Evolutionary conservation across 2,888 invertebrate species (phyloP), one percentile per base, ranked within the genome.

Genomic region (Eurytoma adleriae): DNA sequence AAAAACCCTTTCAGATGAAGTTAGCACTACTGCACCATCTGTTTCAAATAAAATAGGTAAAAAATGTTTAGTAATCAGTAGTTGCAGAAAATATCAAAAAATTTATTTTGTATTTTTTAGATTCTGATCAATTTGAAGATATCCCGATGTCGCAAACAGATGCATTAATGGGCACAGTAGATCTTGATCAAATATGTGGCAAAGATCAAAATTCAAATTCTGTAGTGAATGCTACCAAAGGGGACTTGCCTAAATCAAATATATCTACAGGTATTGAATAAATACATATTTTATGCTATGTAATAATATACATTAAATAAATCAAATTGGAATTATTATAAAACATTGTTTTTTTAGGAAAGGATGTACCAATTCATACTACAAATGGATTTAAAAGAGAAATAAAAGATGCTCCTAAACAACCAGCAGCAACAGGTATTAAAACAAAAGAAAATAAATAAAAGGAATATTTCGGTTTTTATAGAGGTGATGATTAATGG

Each of bases 141-240:
- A 75, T 74, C 50, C 71, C 72, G 52, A 14, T 79, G 12, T 82
- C 82, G 18, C 82, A 82, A 72, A 70, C 82, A 24, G 82, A 82
- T 78, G 78, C 76, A 62, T 52, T 82, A 1, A 80, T 82, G 70
- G 67, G 66, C 52, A 70, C 30, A n/a, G 79, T 79, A 18, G 80
- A 80, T 73, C 50, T 82, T 57, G 80, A 80, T 70, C 67, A 66
- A 54, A 7, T 76, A 7, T 59, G 66, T 50, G 20, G 18, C 50
- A 77, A 77, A 72, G 67, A 62, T 62, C 72, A 67, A 50, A 62
- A 72, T 7, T 18, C 68, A 52, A 76, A 67, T 67, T 40, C 1
- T 50, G 40, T 30, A 13, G 67, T 13, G 3, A 66, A 48, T 20
- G 3, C n/a, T n/a, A 2, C 4, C 14, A 78, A 50, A 27, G 50